Conservation (phyloP, 2,888 invertebrate genomes). For the Brenthis ino region DNA sequence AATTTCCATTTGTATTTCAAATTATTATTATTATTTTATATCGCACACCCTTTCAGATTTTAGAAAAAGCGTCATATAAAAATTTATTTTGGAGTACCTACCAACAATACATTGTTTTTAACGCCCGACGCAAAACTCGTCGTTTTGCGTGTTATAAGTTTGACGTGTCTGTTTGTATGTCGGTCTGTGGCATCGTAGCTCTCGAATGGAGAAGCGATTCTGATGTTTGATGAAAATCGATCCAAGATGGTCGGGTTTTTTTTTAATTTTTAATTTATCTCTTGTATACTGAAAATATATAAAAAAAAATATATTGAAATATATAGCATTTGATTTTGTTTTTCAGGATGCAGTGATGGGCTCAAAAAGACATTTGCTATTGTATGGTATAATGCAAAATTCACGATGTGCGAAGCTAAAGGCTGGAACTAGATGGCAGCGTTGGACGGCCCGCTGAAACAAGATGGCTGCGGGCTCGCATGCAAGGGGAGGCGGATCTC, state of each 20-base stretch:
- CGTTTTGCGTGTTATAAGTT: too few species aligned
- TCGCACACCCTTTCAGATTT: conserved; percentile 12
- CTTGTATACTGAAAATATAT: background rate
- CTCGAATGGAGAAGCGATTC: too few species aligned
- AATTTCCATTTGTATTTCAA: conserved; percentile 15
- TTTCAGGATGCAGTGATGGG: conserved; percentile 34
- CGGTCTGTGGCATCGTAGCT: too few species aligned
- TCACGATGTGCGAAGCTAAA: conserved; percentile 39
- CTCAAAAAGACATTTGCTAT: conserved; percentile 13
- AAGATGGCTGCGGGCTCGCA: conserved; percentile 69
- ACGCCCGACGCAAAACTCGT: too few species aligned
- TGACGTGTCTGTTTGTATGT: too few species aligned
- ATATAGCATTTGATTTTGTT: background rate
- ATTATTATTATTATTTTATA: conserved; percentile 18
- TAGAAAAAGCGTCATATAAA: background rate
- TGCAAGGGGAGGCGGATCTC: conserved; percentile 64
- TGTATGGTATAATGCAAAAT: conserved; percentile 31
- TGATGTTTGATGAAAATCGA: too few species aligned
- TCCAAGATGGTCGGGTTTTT: too few species aligned
- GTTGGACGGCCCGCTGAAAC: conserved; percentile 62
- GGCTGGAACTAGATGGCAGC: conserved; percentile 66
- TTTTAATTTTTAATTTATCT: too few species aligned
- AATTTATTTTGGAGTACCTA: too few species aligned
- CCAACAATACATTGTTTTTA: too few species aligned
- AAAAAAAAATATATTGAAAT: too few species aligned